Percentiles rank a stretch among this genome's conserved stretches.
Conservation (phyloP, 64 coral and sea anemone species). For the Pachyseris speciosa region DNA sequence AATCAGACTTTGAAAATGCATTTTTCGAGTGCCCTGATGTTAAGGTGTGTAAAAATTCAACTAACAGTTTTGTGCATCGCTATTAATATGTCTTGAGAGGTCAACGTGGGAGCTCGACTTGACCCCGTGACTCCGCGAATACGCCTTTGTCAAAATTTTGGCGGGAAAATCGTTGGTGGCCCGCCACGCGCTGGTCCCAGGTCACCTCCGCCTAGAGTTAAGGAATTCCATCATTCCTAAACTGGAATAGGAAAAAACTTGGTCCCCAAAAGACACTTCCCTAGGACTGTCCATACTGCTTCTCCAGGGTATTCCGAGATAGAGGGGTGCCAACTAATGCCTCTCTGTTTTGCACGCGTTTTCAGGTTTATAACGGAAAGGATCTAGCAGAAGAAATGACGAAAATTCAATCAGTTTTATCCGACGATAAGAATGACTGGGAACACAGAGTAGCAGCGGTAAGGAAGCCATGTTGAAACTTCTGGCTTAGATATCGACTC, state of each 20-base stretch:
- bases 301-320: too few relatives aligned
- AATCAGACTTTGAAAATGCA: conserved; percentile 92
- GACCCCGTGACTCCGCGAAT: too few relatives aligned
- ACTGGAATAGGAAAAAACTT: too few relatives aligned
- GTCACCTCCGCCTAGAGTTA: too few relatives aligned
- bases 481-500: too few relatives aligned
- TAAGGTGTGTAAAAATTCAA: conserved; percentile 46
- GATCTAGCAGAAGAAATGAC: conserved; percentile 94
- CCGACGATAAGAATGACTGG: conserved; percentile 96
- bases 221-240: too few relatives aligned
- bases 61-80: neutral
- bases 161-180: too few relatives aligned
- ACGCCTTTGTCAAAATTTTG: too few relatives aligned
- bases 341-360: neutral
- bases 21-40: conserved; percentile 87
- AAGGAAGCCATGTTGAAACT: neutral
- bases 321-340: neutral
- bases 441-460: conserved; percentile 93
- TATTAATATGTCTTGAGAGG: neutral
- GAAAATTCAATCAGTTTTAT: conserved; percentile 79
- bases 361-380: conserved; percentile 82
- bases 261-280: too few relatives aligned
- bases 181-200: too few relatives aligned
- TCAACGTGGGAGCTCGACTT: too few relatives aligned
- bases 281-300: too few relatives aligned